Evolutionary conservation across 2,797 vertebrate genomes (phyloP).

Genomic region (Carcharodon carcharias): DNA sequence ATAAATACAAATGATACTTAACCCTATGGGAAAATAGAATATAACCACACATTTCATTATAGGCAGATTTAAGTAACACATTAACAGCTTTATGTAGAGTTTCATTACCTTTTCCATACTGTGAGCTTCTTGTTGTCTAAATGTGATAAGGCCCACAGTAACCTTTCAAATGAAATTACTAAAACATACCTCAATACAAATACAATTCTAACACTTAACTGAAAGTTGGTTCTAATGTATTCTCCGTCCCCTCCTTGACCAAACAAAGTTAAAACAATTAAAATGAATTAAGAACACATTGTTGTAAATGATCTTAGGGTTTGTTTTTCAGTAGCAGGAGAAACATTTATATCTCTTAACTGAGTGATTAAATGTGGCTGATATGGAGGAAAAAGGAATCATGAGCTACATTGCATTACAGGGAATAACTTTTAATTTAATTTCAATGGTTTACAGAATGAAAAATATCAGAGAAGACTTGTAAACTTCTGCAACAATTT

Average conservation of each 20-base stretch:
- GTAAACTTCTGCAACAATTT: background rate
- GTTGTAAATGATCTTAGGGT: background rate
- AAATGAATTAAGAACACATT: background rate
- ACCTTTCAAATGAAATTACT: slow-evolving; percentile 4
- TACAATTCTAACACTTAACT: background rate
- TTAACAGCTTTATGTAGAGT: background rate
- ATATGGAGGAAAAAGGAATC: background rate
- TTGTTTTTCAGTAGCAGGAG: background rate
- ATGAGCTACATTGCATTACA: background rate
- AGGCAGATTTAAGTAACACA: background rate
- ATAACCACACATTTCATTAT: background rate
- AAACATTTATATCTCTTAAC: background rate
- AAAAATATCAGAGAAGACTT: background rate
- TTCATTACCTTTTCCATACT: background rate
- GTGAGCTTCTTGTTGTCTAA: background rate
- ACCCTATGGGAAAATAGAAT: background rate
- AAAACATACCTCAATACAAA: background rate
- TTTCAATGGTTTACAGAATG: background rate
- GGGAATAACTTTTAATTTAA: background rate
- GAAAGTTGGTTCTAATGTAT: background rate
- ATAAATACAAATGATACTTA: background rate
- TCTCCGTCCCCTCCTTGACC: background rate
- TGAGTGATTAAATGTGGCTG: background rate
- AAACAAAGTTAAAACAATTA: background rate
- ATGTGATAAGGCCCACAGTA: background rate